Conservation (phyloP, 2,797 vertebrate genomes). For the Sciurus vulgaris region DNA sequence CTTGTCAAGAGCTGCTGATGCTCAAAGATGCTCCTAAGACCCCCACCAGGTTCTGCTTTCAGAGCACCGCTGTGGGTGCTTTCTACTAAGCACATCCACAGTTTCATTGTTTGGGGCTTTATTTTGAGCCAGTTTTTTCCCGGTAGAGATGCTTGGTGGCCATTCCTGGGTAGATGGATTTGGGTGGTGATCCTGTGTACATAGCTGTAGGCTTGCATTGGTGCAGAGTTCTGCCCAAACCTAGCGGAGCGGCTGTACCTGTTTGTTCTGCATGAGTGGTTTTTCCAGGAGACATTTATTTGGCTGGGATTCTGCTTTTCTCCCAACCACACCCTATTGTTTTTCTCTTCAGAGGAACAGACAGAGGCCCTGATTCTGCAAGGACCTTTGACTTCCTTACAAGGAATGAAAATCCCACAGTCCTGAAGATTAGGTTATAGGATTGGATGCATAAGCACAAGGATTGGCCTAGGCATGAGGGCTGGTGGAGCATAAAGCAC, state of each 20-base stretch:
- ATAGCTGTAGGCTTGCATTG: not conserved
- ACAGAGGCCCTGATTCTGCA: conserved; percentile 39
- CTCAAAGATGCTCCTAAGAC: not conserved
- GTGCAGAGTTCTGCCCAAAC: not conserved
- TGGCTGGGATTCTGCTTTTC: conserved; percentile 66
- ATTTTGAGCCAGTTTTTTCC: not conserved
- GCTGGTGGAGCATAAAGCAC: not conserved
- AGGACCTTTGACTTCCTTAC: conserved; percentile 53
- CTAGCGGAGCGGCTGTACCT: conserved; percentile 49
- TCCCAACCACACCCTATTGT: conserved; percentile 75
- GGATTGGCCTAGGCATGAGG: not conserved
- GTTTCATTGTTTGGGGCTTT: not conserved
- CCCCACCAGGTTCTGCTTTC: not conserved
- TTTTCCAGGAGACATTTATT: conserved; percentile 71
- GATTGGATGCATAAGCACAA: not conserved
- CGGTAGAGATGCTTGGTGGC: not conserved
- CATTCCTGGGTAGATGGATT: not conserved
- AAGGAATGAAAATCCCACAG: conserved; percentile 10
- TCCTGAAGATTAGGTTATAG: conserved; percentile 13
- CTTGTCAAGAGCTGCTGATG: conserved; percentile 3
- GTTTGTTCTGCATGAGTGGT: conserved; percentile 64
- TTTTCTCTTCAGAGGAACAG: conserved; percentile 67
- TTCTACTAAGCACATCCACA: not conserved
- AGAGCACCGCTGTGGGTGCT: not conserved
- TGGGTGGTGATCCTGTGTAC: not conserved